Evolutionary conservation across 2,113 vertebrate species (phyloP), one percentile per base, ranked within the genome.

Genomic region (Malurus cyaneus): DNA sequence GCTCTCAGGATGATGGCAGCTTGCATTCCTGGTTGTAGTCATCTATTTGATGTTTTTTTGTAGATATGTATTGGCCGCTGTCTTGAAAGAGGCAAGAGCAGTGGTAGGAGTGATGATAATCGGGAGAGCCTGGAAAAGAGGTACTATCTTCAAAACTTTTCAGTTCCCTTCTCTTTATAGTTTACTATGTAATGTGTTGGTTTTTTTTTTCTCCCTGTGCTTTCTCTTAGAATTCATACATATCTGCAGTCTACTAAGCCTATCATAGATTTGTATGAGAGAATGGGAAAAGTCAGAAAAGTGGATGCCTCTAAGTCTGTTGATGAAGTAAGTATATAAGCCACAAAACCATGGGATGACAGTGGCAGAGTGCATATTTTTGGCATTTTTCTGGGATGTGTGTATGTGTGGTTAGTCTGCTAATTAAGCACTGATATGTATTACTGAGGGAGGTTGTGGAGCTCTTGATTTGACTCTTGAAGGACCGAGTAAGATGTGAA

Each of bases 31-130:
- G 71, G 14, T 73, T 73, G 91, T 84, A 57, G 73, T 95, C 23
- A 56, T 62, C 16, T 36, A 76, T 91, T n/a, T 81, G 56, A 11
- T 90, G 32, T 36, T 44, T 88, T 57, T 66, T 93, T 80, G 25
- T 95, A 99, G 99, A 98, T 99, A 41, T 99, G 99, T 91, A 98
- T 99, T 41, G 79, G 98, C 39, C 98, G 99, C 85, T 99, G 99
- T 97, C 97, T 99, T 86, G 99, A 99, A 93, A 98, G 99, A 88
- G 99, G 99, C 67, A 99, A 99, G 94, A 99, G 98, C 97, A 99
- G 99, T 56, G 99, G 99, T 13, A 98, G 99, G 85, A 98, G 98
- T 28, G 99, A 99, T 49, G 99, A 99, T 97, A 99, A 99, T 98
- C 98, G 98, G 72, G 98, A 99, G 88, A 99, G 99, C 83, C 96